A percentile compares a stretch with the other conserved stretches of the same genome.
phyloP scores from a whole-genome alignment of 2,888 invertebrate species.

The Yponomeuta sedellus region DNA sequence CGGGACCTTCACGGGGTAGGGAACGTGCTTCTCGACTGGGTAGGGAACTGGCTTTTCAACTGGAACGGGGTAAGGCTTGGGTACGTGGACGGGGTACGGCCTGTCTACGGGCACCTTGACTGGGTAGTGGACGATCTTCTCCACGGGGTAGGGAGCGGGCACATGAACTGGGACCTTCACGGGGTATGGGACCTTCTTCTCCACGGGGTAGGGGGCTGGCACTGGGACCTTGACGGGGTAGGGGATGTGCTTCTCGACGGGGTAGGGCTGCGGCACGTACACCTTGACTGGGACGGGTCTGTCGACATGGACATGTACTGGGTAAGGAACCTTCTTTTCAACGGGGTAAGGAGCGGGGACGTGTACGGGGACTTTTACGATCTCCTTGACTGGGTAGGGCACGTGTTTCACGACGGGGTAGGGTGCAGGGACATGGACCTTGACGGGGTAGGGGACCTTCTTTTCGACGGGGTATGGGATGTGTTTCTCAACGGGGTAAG shows the following conservation, averaged over 20 bases:
- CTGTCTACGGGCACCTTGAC: constrained; percentile 81
- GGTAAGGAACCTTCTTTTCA: constrained; percentile 76
- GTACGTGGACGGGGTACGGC: constrained; percentile 79
- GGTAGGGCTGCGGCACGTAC: constrained; percentile 76
- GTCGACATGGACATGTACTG: constrained; percentile 70
- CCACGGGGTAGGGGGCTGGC: constrained; percentile 81
- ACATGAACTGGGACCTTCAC: constrained; percentile 78
- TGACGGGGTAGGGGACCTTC: constrained; percentile 77
- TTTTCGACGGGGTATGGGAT: constrained; percentile 82
- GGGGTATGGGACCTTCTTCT: constrained; percentile 80
- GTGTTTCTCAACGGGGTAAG: constrained; percentile 84
- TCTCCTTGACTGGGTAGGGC: constrained; percentile 80
- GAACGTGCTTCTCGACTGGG: constrained; percentile 77
- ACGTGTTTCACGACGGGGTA: constrained; percentile 81
- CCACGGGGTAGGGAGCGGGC: constrained; percentile 75
- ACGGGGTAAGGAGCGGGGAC: constrained; percentile 84
- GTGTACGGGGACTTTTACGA: constrained; percentile 77
- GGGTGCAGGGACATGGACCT: constrained; percentile 81
- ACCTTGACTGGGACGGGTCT: constrained; percentile 72
- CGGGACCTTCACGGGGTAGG: constrained; percentile 79
- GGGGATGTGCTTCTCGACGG: constrained; percentile 79
- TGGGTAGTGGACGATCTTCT: constrained; percentile 75
- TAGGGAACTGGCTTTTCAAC: constrained; percentile 77
- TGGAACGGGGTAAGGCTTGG: constrained; percentile 78
- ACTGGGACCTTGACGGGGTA: constrained; percentile 82